Conservation (phyloP, 2,888 invertebrate genomes). For the Protula sp. region DNA sequence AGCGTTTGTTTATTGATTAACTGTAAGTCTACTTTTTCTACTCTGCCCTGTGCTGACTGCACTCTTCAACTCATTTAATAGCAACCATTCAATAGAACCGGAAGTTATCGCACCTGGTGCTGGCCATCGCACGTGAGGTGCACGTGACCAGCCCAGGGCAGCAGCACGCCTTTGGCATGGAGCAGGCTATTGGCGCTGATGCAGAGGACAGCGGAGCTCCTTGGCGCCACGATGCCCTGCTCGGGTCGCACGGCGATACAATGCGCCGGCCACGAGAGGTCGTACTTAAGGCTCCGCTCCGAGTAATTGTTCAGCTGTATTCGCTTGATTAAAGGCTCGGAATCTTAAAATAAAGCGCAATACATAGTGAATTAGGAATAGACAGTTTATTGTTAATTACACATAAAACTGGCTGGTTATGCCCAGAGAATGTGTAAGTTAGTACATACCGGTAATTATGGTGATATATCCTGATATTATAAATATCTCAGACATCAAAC, state of each 20-base stretch:
- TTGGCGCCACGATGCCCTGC: not conserved
- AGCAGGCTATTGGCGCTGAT: not conserved
- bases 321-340: not conserved
- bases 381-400: too few species aligned
- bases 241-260: not conserved
- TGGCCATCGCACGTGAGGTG: conserved; percentile 15
- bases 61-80: too few species aligned
- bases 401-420: too few species aligned
- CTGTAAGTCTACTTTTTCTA: too few species aligned
- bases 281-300: not conserved
- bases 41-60: too few species aligned
- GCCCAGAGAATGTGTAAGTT: too few species aligned
- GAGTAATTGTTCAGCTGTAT: not conserved
- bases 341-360: not conserved
- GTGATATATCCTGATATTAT: too few species aligned
- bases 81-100: too few species aligned
- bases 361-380: too few species aligned
- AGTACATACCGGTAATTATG: too few species aligned
- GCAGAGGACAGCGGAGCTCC: not conserved
- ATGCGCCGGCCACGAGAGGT: not conserved
- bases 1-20: too few species aligned
- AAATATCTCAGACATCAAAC: too few species aligned
- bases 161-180: not conserved
- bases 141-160: conserved; percentile 19
- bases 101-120: conserved; percentile 14